Evolutionary conservation across 2,888 invertebrate genomes (phyloP), one percentile per base, ranked within the genome.

Genomic region (Imbricaverruca yamaguchii): DNA sequence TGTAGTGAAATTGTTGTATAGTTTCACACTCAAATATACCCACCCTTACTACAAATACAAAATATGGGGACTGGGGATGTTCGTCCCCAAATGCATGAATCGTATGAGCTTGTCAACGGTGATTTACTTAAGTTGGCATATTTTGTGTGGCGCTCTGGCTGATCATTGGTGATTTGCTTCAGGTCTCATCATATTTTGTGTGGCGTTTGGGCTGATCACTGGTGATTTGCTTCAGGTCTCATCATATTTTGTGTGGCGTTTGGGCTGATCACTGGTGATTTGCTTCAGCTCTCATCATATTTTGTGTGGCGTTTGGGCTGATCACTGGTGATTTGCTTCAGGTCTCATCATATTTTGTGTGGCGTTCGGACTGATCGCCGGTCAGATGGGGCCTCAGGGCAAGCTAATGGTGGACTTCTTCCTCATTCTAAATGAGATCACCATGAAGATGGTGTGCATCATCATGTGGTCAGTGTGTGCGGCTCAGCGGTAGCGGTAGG

Each of bases 131-230:
- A 4, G 39, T 1, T 39, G 39, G 2, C 39, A 88, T 89, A 39
- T 91, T 91, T 85, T 91, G 90, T 85, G 89, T 90, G 81, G 89
- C 89, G 9, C 91, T 91, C 85, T 91, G 91, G 15, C 88, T 91
- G 74, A 86, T 90, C 81, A 89, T 90, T 80, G 90, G 91, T 67
- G 39, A 39, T 1, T 39, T 39, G 39, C 39, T 87, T n/a, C 81
- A 83, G 89, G 89, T 7, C 87, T 91, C 86, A 39, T 39, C 39
- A 39, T 39, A 3, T 39, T 39, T 39, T 39, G 39, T 39, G 39
- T 39, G 39, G 39, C 39, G 39, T 39, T 39, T 39, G 39, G 1
- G 39, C 39, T 39, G 39, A 39, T 39, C 39, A 39, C 39, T 39
- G 39, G 39, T 39, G 39, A 39, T 39, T 39, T 39, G 39, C 39